These are phyloP conservation scores for Gymnodraco acuticeps DNA, from an alignment of 2,797 vertebrate genomes.

Conservation along the genomic window DNA sequence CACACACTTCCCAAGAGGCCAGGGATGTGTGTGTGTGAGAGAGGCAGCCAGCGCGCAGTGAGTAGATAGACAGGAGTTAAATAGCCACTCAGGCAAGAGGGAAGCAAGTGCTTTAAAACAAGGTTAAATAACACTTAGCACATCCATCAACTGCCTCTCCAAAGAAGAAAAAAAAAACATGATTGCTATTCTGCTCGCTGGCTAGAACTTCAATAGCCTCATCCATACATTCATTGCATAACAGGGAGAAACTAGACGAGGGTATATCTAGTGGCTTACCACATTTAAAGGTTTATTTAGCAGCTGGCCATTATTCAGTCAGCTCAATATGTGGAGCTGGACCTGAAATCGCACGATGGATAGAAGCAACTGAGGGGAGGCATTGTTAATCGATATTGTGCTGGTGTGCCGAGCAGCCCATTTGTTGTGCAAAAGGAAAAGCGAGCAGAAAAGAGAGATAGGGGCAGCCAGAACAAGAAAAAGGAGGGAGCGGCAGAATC, in stretches of 20 bases:
- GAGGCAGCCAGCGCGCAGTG: constrained; percentile 63
- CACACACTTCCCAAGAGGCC: constrained; percentile 57
- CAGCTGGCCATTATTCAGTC: constrained; percentile 69
- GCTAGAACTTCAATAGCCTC: constrained; percentile 67
- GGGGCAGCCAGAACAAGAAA: constrained; percentile 51
- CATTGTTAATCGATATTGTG: constrained; percentile 76
- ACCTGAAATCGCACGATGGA: constrained; percentile 58
- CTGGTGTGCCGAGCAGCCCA: constrained; percentile 57
- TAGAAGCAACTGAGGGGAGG: constrained; percentile 56
- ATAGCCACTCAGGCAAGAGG: constrained; percentile 84
- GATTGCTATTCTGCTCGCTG: constrained; percentile 63
- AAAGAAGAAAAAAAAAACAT: constrained; percentile 57
- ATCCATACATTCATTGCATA: constrained; percentile 72
- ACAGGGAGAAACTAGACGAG: constrained; percentile 48
- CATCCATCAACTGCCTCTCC: constrained; percentile 81
- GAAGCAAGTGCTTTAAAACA: constrained; percentile 85
- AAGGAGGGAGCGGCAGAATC: constrained; percentile 51
- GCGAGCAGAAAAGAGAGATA: constrained; percentile 19
- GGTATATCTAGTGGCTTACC: constrained; percentile 53
- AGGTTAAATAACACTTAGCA: constrained; percentile 87
- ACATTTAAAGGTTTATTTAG: constrained; percentile 72
- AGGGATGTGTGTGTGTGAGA: constrained; percentile 57
- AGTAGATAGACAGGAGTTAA: constrained; percentile 83
- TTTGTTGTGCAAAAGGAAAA: constrained; percentile 66
- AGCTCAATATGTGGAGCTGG: constrained; percentile 66